phyloP scores from a whole-genome alignment of 2,888 invertebrate genomes.

The Torymus aiolomorphi region DNA sequence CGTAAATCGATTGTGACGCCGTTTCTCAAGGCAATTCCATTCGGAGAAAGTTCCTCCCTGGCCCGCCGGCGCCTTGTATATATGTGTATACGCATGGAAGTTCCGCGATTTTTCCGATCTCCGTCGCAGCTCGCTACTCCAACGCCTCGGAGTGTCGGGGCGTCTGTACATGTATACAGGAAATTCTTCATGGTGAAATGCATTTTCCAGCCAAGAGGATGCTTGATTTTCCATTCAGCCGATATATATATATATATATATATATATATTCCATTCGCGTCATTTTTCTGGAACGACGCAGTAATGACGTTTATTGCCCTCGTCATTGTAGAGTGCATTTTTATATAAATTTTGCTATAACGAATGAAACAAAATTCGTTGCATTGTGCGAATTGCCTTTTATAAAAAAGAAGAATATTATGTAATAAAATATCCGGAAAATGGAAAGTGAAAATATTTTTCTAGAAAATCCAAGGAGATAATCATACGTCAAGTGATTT shows the following conservation, averaged over 20 bases:
- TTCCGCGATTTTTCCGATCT: slow-evolving; percentile 28
- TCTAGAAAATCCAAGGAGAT: not conserved
- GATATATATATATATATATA: no score
- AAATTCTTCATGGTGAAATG: slow-evolving; percentile 17
- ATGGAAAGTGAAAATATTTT: not conserved
- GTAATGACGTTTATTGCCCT: no score
- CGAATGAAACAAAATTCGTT: no score
- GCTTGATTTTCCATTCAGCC: slow-evolving; percentile 37
- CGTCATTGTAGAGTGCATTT: no score
- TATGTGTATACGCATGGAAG: no score
- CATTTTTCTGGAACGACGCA: no score
- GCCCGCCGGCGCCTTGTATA: not conserved
- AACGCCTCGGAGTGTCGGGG: not conserved
- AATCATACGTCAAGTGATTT: no score
- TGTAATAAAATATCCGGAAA: not conserved
- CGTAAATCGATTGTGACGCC: slow-evolving; percentile 69
- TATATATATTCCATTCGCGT: no score
- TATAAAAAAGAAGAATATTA: no score
- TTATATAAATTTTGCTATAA: no score
- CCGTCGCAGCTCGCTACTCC: not conserved
- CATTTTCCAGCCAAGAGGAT: slow-evolving; percentile 15
- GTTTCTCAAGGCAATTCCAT: slow-evolving; percentile 66
- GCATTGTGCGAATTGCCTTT: no score
- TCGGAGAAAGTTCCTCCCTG: slow-evolving; percentile 54
- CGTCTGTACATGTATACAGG: not conserved